phyloP scores from a whole-genome alignment of 2,113 vertebrate species.

The Myocastor coypus region DNA sequence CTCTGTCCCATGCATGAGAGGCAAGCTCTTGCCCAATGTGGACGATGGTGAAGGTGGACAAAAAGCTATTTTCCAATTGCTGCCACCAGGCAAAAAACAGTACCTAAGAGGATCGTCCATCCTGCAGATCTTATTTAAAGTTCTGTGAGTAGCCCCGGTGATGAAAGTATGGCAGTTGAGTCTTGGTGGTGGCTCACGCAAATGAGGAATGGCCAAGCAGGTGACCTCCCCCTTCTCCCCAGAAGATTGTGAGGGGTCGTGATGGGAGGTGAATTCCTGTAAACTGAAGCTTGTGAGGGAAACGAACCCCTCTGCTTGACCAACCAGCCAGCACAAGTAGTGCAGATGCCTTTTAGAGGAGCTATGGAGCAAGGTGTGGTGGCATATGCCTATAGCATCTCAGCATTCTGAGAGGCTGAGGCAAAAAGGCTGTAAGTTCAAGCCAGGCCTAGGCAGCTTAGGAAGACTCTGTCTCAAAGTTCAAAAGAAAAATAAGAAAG shows the following conservation, averaged over 20 bases:
- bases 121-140: constrained; percentile 10
- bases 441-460: background rate
- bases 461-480: background rate
- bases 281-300: background rate
- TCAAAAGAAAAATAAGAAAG: background rate
- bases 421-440: background rate
- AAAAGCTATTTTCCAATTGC: background rate
- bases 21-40: background rate
- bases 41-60: background rate
- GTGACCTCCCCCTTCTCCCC: background rate
- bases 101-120: background rate
- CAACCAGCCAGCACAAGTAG: background rate
- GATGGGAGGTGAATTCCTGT: background rate
- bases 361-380: background rate
- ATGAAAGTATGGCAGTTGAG: background rate
- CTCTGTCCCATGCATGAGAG: background rate
- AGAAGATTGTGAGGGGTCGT: background rate
- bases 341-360: background rate
- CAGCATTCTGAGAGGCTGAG: background rate
- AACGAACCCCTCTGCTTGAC: background rate
- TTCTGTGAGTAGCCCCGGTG: background rate
- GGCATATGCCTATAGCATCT: background rate
- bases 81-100: background rate
- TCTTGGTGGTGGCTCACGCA: background rate
- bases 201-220: background rate